Evolutionary conservation across 2,888 invertebrate genomes (phyloP).

Genomic region (Lymantria monacha): DNA sequence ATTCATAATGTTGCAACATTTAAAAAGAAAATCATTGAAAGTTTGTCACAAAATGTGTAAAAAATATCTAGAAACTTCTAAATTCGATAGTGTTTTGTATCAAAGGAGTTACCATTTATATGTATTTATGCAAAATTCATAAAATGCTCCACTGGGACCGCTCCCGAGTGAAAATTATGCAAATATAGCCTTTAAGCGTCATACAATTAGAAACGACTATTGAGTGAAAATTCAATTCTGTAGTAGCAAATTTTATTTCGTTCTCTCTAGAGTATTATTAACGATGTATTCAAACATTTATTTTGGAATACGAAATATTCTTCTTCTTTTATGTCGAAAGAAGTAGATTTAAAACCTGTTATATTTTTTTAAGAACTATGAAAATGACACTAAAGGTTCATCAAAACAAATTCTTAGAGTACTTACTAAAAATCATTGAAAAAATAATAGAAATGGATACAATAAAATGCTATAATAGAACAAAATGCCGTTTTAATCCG

Average conservation of each 20-base stretch:
- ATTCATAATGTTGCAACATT: no score
- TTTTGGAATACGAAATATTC: slow-evolving; percentile 5
- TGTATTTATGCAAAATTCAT: slow-evolving; percentile 71
- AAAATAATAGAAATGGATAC: no score
- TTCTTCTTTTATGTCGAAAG: no score
- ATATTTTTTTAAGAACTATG: no score
- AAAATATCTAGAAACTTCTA: slow-evolving; percentile 29
- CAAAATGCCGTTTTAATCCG: no score
- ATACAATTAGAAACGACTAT: slow-evolving; percentile 75
- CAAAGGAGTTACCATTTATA: slow-evolving; percentile 56
- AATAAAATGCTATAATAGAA: no score
- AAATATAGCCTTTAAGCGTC: slow-evolving; percentile 66
- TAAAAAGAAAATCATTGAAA: no score
- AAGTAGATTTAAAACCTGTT: no score
- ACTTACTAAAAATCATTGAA: no score
- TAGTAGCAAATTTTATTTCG: slow-evolving; percentile 53
- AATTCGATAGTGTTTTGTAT: slow-evolving; percentile 60
- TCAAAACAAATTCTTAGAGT: no score
- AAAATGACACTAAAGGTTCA: no score
- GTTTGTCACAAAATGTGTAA: slow-evolving; percentile 9
- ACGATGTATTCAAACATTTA: slow-evolving; percentile 34
- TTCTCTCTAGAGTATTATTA: slow-evolving; percentile 29
- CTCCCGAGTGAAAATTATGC: slow-evolving; percentile 65
- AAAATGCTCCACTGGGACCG: slow-evolving; percentile 58
- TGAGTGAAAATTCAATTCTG: slow-evolving; percentile 54